Conservation (phyloP, 2,888 invertebrate species). For the Emmelina monodactyla region DNA sequence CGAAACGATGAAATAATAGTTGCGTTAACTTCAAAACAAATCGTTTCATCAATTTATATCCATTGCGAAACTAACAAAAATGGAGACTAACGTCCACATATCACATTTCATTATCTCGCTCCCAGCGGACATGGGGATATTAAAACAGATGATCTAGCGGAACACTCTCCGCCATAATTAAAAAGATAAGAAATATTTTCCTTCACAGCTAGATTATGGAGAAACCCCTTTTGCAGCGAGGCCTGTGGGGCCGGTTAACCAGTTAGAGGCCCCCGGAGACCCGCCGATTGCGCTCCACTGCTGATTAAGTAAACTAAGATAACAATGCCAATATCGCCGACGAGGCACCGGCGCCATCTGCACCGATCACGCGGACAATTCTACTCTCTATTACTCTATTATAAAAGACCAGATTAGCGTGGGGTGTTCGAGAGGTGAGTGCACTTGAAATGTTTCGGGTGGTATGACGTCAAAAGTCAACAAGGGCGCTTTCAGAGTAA, state of each 20-base stretch:
- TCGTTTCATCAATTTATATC: too few relatives aligned
- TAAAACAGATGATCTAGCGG: constrained; percentile 61
- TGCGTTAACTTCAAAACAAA: too few relatives aligned
- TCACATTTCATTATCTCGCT: constrained; percentile 27
- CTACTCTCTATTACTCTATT: background rate
- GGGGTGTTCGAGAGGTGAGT: background rate
- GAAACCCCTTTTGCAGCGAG: constrained; percentile 43
- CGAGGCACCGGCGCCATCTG: background rate
- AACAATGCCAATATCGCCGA: constrained; percentile 51
- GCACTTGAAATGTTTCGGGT: background rate
- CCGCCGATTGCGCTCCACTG: constrained; percentile 40
- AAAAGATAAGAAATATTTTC: constrained; percentile 65
- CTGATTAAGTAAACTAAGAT: constrained; percentile 67
- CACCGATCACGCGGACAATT: background rate
- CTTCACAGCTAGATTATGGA: constrained; percentile 30
- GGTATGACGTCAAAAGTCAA: constrained; percentile 53
- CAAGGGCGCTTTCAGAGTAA: constrained; percentile 57
- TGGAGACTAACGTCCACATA: constrained; percentile 16
- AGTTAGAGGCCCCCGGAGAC: constrained; percentile 54
- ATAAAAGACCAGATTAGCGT: background rate
- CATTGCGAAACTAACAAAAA: background rate
- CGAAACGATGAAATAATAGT: too few relatives aligned
- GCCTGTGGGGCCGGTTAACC: constrained; percentile 30
- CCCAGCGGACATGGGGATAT: constrained; percentile 44
- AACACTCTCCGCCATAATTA: constrained; percentile 56